Conservation (phyloP, 2,113 vertebrate genomes). For the Saimiri boliviensis region DNA sequence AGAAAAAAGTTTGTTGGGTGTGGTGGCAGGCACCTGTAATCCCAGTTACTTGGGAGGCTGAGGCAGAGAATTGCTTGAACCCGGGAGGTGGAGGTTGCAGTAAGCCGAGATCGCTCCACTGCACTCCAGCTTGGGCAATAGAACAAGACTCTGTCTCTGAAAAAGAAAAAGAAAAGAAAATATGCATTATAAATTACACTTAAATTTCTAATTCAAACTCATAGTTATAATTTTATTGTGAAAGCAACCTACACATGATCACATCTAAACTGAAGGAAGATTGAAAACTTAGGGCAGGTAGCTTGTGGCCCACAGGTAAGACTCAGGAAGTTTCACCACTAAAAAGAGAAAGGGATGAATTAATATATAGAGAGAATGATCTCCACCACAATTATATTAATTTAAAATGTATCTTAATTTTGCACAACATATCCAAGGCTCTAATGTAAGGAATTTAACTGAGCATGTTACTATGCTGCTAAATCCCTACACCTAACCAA, state of each 20-base stretch:
- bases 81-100: too few relatives aligned
- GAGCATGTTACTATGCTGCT: background rate
- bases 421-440: background rate
- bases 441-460: background rate
- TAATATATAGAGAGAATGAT: background rate
- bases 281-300: background rate
- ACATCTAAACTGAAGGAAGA: background rate
- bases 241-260: background rate
- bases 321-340: background rate
- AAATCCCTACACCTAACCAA: background rate
- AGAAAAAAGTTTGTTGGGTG: too few relatives aligned
- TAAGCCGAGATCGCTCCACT: too few relatives aligned
- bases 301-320: background rate
- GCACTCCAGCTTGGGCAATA: too few relatives aligned
- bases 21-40: rapidly evolving
- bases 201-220: background rate
- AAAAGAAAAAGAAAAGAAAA: background rate
- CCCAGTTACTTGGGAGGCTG: too few relatives aligned
- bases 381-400: background rate
- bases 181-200: background rate
- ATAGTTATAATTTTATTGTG: background rate
- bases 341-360: background rate
- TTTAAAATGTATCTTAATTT: background rate
- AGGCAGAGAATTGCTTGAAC: too few relatives aligned
- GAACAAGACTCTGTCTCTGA: too few relatives aligned